Evolutionary conservation across 2,888 invertebrate species (phyloP).

Genomic region (Helleia helle): DNA sequence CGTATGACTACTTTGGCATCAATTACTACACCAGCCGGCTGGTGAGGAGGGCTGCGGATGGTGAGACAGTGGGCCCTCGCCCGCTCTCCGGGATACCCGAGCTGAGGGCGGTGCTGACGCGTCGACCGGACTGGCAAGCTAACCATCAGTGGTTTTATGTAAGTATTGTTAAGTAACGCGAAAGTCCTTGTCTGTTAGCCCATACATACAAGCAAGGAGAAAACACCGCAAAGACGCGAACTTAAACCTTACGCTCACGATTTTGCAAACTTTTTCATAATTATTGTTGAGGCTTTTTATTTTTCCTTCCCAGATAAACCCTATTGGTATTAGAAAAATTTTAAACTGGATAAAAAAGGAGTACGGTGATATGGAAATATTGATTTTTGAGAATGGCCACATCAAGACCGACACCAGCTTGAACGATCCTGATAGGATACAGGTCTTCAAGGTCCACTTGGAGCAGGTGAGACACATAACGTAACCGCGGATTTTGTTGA

Average conservation of each 20-base stretch:
- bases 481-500: too few species aligned
- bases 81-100: constrained; percentile 23
- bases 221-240: too few species aligned
- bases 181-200: too few species aligned
- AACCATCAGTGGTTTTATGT: background rate
- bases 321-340: constrained; percentile 21
- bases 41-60: constrained; percentile 22
- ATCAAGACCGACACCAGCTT: constrained; percentile 26
- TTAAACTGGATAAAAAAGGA: constrained; percentile 36
- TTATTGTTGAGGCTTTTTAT: background rate
- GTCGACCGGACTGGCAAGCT: constrained; percentile 14
- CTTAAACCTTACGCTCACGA: too few species aligned
- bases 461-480: constrained; percentile 30
- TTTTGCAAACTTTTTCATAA: too few species aligned
- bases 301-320: constrained; percentile 18
- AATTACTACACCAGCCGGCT: constrained; percentile 27
- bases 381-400: constrained; percentile 65
- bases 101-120: constrained; percentile 20
- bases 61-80: constrained; percentile 23
- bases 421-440: constrained; percentile 31
- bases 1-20: constrained; percentile 29
- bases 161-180: too few species aligned
- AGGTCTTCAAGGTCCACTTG: constrained; percentile 29
- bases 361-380: constrained; percentile 46
- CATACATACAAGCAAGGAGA: too few species aligned